Base-by-base conservation (phyloP, 2,888 invertebrate genomes). In the Pterostichus madidus region DNA sequence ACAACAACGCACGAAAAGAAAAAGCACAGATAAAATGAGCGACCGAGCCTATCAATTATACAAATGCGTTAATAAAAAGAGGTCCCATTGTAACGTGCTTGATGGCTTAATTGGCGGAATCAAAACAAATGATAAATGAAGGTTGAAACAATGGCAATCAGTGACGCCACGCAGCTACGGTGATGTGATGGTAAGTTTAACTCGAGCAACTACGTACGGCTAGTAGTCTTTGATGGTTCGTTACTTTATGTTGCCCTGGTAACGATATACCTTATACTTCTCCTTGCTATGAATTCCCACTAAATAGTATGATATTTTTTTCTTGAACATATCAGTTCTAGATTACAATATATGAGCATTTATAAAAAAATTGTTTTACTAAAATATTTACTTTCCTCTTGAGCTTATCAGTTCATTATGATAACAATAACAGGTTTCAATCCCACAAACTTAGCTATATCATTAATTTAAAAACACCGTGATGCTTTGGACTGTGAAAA, bases 111-210 rank as follows among this genome's bases (percentile, higher is more conserved):
- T 80, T 80, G 80, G 39, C 73, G 73, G 73, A 71, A 71, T 80
- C 71, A 73, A 80, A 80, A 80, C 73, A 80, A 80, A 80, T 80
- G 80, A 80, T 80, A 80, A 80, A 80, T 80, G 80, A 32, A 80
- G 53, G 17, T n/a, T 56, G 53, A 71, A 73, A 80, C 71, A 71
- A 80, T 71, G 56, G 80, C 53, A 71, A 80, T 80, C 80, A 53
- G 80, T 56, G 64, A 61, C 46, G 77, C 77, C 35, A 39, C 15
- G 76, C 35, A 17, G 44, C 46, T 24, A 39, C 0, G n/a, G 31
- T 31, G 39, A 39, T 17, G 64, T 15, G 24, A n/a, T 61, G 64
- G 17, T 24, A 24, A 31, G 31, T 61, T 61, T 15, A 24, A 61
- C 13, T 17, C 64, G 31, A 31, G 64, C 71, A 71, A 39, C 10